Base-by-base conservation (phyloP, 2,113 vertebrate species). In the Leptocoma aspasia region DNA sequence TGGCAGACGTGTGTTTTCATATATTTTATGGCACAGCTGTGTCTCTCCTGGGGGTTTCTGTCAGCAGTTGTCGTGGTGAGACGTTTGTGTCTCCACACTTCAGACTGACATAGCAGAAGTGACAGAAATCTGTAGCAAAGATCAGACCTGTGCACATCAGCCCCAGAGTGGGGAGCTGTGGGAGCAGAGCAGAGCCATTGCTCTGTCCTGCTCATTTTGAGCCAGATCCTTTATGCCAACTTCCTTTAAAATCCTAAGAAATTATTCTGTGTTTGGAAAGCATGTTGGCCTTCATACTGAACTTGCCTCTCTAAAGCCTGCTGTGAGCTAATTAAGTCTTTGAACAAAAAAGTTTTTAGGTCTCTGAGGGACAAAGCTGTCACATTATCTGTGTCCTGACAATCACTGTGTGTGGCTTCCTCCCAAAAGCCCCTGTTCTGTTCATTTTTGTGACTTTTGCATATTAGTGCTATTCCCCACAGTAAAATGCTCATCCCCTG, bases 401-500 rank as follows among this genome's bases (percentile, higher is more conserved):
- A 53, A 8, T 78, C 65, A 9, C 30, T 28, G 4, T 17, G 8
- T 3, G 1, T 22, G 54, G 6, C 33, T 68, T 44, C 30, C 2
- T 85, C 15, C 56, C 49, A 24, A 39, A 89, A 92, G 53, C 37
- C 9, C 9, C 44, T 33, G 23, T 3, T 65, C 24, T 69, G 31
- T 49, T 70, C 3, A 6, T 42, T 66, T 86, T 53, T 73, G 47
- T 78, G 52, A 17, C 28, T 84, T 79, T 66, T 66, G 14, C 5
- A 5, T 31, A 6, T 9, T 19, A 39, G 20, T 1, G 0, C 39
- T 30, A 1, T 57, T 60, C 15, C 20, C 8, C 66, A 2, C 0
- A 59, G 39, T 49, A 41, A 61, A 77, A 66, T 2, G 1, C 35
- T 45, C 24, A 52, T 0, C 41, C 18, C 68, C 24, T 66, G 10